phyloP scores from a whole-genome alignment of 2,113 vertebrate genomes.

The Otolemur garnettii region DNA sequence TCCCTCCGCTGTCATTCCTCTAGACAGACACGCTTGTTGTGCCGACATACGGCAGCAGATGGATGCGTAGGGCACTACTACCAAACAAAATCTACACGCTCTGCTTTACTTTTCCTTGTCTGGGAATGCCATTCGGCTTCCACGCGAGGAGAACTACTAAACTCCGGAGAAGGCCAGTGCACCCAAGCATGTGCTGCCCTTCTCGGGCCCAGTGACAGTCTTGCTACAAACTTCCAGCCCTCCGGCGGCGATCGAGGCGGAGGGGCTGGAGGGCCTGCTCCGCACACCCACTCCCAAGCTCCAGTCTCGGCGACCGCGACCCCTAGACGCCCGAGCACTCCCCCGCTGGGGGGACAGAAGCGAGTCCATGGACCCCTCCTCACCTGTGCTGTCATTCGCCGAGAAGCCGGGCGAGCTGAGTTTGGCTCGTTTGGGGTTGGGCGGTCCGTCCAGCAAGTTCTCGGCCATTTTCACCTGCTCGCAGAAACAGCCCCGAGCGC shows the following conservation, averaged over 20 bases:
- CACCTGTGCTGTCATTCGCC: constrained; percentile 95
- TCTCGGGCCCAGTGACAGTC: background rate
- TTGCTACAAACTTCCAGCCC: constrained; percentile 40
- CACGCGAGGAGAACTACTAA: background rate
- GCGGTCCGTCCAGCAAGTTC: constrained; percentile 96
- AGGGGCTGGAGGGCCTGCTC: background rate
- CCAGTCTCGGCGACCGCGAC: background rate
- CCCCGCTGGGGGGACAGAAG: background rate
- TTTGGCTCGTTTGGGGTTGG: constrained; percentile 96
- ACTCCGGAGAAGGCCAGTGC: background rate
- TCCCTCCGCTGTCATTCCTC: constrained; percentile 55
- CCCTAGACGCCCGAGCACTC: background rate
- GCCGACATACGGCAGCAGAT: constrained; percentile 4
- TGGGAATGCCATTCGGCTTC: background rate
- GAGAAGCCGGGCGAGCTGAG: constrained; percentile 95
- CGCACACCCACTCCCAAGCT: background rate
- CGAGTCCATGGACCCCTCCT: constrained; percentile 76
- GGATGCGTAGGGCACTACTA: background rate
- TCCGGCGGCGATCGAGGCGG: background rate
- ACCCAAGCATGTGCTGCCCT: background rate
- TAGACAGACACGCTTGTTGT: constrained; percentile 8
- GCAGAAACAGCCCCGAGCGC: constrained; percentile 57
- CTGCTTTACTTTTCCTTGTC: constrained; percentile 50
- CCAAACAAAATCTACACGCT: background rate
- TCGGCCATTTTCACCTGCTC: constrained; percentile 93